Evolutionary conservation across 2,888 invertebrate genomes (phyloP).

Genomic region (Neocrepidodera transversa): DNA sequence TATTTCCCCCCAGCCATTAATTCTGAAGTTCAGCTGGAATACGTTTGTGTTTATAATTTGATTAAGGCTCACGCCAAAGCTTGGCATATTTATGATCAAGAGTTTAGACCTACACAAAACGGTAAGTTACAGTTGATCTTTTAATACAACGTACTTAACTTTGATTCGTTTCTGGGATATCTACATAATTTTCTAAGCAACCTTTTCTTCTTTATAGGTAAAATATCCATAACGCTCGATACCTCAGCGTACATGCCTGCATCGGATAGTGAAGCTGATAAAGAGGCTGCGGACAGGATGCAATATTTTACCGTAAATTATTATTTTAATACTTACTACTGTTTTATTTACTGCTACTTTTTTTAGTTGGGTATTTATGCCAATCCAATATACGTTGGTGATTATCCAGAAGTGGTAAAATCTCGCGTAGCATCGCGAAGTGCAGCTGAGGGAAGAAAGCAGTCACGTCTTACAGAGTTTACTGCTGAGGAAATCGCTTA

Average conservation of each 20-base stretch:
- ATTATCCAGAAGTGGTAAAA: constrained; percentile 72
- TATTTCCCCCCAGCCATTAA: constrained; percentile 53
- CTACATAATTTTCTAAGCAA: not conserved
- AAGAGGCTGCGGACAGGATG: constrained; percentile 62
- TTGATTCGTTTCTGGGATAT: too few relatives aligned
- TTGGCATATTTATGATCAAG: constrained; percentile 67
- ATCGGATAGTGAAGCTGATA: constrained; percentile 59
- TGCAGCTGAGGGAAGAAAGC: constrained; percentile 64
- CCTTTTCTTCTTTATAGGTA: constrained; percentile 57
- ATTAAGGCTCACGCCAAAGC: constrained; percentile 70
- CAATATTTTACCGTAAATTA: constrained; percentile 63
- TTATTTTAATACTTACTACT: too few relatives aligned
- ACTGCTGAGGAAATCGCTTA: constrained; percentile 66
- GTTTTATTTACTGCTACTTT: not conserved
- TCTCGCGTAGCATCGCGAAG: constrained; percentile 66
- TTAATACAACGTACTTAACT: too few relatives aligned
- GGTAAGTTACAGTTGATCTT: too few relatives aligned
- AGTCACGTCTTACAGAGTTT: constrained; percentile 70
- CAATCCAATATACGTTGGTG: constrained; percentile 71
- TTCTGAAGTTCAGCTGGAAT: constrained; percentile 63
- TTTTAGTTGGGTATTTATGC: constrained; percentile 39
- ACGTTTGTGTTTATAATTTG: constrained; percentile 69
- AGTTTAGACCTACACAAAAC: constrained; percentile 58
- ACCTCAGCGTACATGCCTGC: constrained; percentile 64
- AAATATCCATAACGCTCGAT: constrained; percentile 65